Percentiles rank a stretch among this genome's conserved stretches.
Evolutionary conservation across 2,797 vertebrate genomes (phyloP).

Genomic region (Pelochelys cantorii): DNA sequence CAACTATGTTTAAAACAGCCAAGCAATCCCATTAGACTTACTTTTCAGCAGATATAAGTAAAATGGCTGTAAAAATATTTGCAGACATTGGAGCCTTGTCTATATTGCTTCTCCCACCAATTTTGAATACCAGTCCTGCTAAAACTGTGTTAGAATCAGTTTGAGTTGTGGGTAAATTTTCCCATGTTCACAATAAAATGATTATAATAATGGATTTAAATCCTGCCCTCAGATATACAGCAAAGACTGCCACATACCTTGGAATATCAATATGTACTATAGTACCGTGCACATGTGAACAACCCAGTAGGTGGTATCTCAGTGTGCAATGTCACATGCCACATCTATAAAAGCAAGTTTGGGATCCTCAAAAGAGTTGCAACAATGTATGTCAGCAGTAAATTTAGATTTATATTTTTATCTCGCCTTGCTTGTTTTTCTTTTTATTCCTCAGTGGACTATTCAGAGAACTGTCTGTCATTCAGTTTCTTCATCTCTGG

Average conservation of each 20-base stretch:
- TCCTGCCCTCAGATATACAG: background rate
- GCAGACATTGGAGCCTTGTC: background rate
- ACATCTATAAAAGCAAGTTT: background rate
- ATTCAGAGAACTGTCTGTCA: background rate
- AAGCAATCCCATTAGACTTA: background rate
- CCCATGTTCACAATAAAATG: background rate
- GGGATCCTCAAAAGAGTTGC: background rate
- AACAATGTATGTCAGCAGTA: background rate
- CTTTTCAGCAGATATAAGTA: background rate
- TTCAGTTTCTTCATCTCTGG: background rate
- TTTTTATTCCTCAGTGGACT: background rate
- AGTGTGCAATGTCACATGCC: background rate
- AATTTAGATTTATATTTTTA: background rate
- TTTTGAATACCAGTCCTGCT: background rate
- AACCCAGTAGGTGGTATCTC: background rate
- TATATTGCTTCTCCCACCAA: background rate
- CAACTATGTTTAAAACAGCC: slow-evolving; percentile 23
- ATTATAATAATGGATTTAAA: background rate
- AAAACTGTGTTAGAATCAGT: background rate
- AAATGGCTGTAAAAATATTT: slow-evolving; percentile 3
- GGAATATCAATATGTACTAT: background rate
- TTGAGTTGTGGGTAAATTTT: background rate
- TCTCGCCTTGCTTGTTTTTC: background rate
- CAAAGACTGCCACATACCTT: background rate
- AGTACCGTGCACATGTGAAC: background rate